These are phyloP conservation scores for Peromyscus aztecus DNA, from an alignment of 2,797 vertebrate genomes.

Conservation along the genomic window DNA sequence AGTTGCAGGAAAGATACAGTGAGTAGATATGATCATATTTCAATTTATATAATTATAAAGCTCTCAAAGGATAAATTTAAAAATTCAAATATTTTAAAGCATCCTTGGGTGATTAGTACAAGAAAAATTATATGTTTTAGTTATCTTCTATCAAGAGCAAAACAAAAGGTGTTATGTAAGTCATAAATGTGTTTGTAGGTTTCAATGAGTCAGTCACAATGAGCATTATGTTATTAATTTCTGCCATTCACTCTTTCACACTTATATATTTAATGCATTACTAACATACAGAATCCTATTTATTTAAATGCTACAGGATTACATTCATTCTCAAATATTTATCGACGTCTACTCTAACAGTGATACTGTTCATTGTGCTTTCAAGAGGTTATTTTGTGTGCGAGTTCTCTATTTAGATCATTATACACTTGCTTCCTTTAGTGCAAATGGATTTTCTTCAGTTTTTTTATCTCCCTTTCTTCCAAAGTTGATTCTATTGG, in stretches of 20 bases:
- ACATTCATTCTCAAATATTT: slow-evolving; percentile 37
- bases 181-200: neutral
- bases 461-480: slow-evolving; percentile 11
- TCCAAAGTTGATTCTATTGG: slow-evolving; percentile 53
- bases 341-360: neutral
- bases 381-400: neutral
- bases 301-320: neutral
- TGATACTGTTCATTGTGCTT: neutral
- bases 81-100: neutral
- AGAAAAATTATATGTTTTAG: neutral
- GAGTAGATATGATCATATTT: neutral
- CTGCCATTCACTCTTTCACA: neutral
- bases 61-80: neutral
- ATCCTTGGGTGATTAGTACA: neutral
- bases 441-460: slow-evolving; percentile 48
- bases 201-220: neutral
- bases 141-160: neutral
- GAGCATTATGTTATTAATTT: neutral
- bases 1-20: no score
- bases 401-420: neutral
- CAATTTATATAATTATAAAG: neutral
- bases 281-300: neutral
- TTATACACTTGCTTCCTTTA: slow-evolving; percentile 57
- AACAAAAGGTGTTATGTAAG: neutral
- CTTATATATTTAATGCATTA: neutral